Percentiles rank a stretch among this genome's conserved stretches.
Evolutionary conservation across 2,113 vertebrate genomes (phyloP).

Genomic region (Onychostoma macrolepis): DNA sequence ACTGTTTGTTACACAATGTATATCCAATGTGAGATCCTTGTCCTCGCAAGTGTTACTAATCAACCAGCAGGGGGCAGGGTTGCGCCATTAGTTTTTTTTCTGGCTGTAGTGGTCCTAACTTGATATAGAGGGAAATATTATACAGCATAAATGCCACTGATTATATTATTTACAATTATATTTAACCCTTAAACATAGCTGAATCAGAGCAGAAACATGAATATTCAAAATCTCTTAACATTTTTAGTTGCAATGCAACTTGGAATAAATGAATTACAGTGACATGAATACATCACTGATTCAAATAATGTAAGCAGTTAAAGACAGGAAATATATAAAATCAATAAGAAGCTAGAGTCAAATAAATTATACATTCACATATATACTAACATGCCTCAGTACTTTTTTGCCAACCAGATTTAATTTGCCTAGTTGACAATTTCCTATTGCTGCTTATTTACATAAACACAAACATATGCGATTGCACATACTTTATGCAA

Average conservation of each 20-base stretch:
- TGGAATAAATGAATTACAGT: neutral
- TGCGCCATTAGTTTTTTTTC: constrained; percentile 30
- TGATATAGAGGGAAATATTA: neutral
- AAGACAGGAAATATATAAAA: neutral
- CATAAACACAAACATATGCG: neutral
- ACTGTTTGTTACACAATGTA: neutral
- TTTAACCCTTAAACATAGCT: neutral
- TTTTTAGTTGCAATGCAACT: neutral
- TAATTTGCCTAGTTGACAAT: neutral
- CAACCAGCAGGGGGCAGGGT: constrained; percentile 50
- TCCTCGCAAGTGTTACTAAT: neutral
- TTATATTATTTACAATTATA: neutral
- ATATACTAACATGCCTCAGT: neutral
- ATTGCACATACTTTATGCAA: neutral
- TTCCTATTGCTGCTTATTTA: neutral
- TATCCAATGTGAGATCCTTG: neutral
- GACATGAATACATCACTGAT: neutral
- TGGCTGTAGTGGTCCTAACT: neutral
- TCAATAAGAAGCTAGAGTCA: neutral
- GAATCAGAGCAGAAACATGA: neutral
- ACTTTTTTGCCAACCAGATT: neutral
- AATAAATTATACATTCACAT: neutral
- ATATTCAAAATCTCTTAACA: neutral
- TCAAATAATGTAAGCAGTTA: neutral
- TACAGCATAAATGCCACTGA: neutral